Conservation (phyloP, 2,888 invertebrate species). For the Stenichneumon culpator region DNA sequence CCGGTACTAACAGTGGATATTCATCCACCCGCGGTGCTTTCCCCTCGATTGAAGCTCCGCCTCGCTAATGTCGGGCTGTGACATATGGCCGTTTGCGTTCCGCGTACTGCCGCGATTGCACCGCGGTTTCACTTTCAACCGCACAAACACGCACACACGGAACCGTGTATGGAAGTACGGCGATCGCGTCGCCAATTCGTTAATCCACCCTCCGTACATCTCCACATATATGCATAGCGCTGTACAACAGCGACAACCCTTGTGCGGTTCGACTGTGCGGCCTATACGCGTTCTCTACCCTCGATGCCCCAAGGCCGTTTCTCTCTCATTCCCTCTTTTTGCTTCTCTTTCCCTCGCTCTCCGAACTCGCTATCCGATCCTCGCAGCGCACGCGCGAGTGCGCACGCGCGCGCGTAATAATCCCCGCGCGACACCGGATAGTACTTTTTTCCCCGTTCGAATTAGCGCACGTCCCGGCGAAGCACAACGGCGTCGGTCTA, state of each 20-base stretch:
- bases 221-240: not conserved
- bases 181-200: conserved; percentile 24
- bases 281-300: conserved; percentile 38
- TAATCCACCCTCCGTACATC: conserved; percentile 17
- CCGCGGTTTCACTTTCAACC: conserved; percentile 78
- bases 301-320: conserved; percentile 53
- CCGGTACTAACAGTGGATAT: not conserved
- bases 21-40: conserved; percentile 59
- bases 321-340: conserved; percentile 30
- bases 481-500: conserved; percentile 69
- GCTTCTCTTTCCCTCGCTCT: not conserved
- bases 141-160: conserved; percentile 14
- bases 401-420: conserved; percentile 61
- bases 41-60: conserved; percentile 77
- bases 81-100: conserved; percentile 79
- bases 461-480: conserved; percentile 74
- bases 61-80: conserved; percentile 76
- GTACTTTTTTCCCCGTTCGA: conserved; percentile 66
- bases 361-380: conserved; percentile 18
- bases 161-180: conserved; percentile 7
- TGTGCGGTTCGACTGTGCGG: conserved; percentile 16
- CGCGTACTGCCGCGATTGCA: conserved; percentile 54
- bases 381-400: conserved; percentile 43
- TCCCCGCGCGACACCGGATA: conserved; percentile 56
- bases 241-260: conserved; percentile 47